Evolutionary conservation across 2,797 vertebrate species (phyloP).

Genomic region (Siniperca scherzeri): DNA sequence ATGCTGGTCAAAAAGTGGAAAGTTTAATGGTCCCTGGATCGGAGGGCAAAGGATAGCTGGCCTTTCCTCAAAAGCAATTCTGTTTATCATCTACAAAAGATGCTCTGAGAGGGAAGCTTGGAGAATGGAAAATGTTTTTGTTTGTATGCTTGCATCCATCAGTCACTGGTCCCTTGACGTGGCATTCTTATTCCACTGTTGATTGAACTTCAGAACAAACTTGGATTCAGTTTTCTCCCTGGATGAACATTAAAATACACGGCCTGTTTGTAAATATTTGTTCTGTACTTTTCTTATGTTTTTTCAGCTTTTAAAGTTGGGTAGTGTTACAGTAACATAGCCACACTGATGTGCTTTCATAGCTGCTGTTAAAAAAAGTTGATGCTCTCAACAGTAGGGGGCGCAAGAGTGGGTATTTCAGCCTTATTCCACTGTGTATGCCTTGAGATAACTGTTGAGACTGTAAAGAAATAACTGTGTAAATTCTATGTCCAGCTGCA

Average conservation of each 20-base stretch:
- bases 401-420: conserved; percentile 61
- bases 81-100: conserved; percentile 51
- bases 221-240: conserved; percentile 31
- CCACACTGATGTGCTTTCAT: conserved; percentile 44
- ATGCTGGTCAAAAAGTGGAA: conserved; percentile 70
- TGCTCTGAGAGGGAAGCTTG: conserved; percentile 33
- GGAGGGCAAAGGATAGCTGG: conserved; percentile 39
- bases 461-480: conserved; percentile 54
- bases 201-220: conserved; percentile 36
- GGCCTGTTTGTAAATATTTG: conserved; percentile 53
- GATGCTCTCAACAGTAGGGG: conserved; percentile 78
- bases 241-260: conserved; percentile 21
- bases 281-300: not conserved
- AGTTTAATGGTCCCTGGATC: conserved; percentile 61
- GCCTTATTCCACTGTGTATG: conserved; percentile 22
- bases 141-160: conserved; percentile 46
- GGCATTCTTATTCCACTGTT: conserved; percentile 28
- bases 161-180: conserved; percentile 18
- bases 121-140: conserved; percentile 55
- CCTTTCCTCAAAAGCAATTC: conserved; percentile 49
- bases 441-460: conserved; percentile 43
- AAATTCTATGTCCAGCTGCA: conserved; percentile 52
- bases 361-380: conserved; percentile 20
- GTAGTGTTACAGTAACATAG: conserved; percentile 51
- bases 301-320: conserved; percentile 37